Evolutionary conservation across 2,888 invertebrate species (phyloP).

Genomic region (Psylliodes chrysocephalus): DNA sequence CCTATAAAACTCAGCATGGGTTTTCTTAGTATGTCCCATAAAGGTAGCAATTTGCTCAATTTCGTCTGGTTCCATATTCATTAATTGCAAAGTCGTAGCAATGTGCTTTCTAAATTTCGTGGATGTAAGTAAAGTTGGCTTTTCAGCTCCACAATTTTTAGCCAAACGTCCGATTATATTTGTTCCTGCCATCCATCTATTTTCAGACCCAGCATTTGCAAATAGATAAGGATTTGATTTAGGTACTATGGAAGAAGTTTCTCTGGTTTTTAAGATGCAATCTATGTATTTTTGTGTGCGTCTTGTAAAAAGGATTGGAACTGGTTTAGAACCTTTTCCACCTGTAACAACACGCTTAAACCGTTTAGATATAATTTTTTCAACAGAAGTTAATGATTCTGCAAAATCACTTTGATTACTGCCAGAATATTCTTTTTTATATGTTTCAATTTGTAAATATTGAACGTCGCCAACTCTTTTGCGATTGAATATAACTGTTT

Average conservation of each 20-base stretch:
- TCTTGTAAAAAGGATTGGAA: slow-evolving; percentile 44
- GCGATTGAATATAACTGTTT: slow-evolving; percentile 22
- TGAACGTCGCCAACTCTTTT: slow-evolving; percentile 20
- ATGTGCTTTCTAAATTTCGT: too few species aligned
- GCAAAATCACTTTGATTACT: slow-evolving; percentile 10
- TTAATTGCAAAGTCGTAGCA: slow-evolving; percentile 42
- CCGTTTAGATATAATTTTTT: slow-evolving; percentile 15
- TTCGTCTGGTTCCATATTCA: slow-evolving; percentile 38
- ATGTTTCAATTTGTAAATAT: slow-evolving; percentile 17
- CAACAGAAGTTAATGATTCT: slow-evolving; percentile 8
- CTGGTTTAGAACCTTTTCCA: slow-evolving; percentile 45
- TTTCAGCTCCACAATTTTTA: slow-evolving; percentile 38
- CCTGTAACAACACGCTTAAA: slow-evolving; percentile 43
- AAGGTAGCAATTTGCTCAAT: slow-evolving; percentile 46
- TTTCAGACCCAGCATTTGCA: slow-evolving; percentile 35
- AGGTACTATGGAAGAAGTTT: slow-evolving; percentile 37
- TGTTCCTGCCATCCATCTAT: slow-evolving; percentile 43
- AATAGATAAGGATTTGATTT: slow-evolving; percentile 42
- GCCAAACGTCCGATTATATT: slow-evolving; percentile 39
- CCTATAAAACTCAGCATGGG: slow-evolving; percentile 33
- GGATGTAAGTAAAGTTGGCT: slow-evolving; percentile 1
- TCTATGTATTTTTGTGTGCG: slow-evolving; percentile 16
- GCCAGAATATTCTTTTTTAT: slow-evolving; percentile 2
- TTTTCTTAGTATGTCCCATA: slow-evolving; percentile 47
- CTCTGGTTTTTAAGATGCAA: slow-evolving; percentile 24